A percentile compares a stretch with the other conserved stretches of the same genome.
These are phyloP conservation scores for Oryzias sinensis DNA, from an alignment of 2,797 vertebrate species.

Conservation along the genomic window DNA sequence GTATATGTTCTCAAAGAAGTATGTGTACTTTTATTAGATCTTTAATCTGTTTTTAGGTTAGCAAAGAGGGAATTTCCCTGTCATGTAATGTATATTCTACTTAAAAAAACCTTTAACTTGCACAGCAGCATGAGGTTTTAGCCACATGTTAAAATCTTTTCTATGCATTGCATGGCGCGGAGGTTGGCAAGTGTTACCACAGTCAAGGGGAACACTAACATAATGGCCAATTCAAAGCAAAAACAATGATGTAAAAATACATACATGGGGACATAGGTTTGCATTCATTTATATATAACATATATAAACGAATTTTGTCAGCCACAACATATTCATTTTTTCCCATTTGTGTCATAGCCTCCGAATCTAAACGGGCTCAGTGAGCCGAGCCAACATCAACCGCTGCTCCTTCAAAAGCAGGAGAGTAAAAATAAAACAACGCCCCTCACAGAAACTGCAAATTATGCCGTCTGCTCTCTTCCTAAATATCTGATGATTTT, in stretches of 20 bases:
- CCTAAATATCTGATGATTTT: constrained; percentile 74
- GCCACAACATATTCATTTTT: constrained; percentile 45
- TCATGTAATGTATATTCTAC: constrained; percentile 4
- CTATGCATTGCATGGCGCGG: constrained; percentile 39
- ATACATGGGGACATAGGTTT: constrained; percentile 9
- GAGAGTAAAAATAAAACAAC: constrained; percentile 69
- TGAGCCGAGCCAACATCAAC: constrained; percentile 70
- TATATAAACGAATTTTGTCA: constrained; percentile 23
- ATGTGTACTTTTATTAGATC: constrained; percentile 23
- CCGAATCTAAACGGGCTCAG: constrained; percentile 64
- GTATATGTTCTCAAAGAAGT: constrained; percentile 30
- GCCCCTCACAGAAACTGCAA: constrained; percentile 62
- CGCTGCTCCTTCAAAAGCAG: constrained; percentile 55
- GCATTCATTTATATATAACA: constrained; percentile 2
- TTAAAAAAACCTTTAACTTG: constrained; percentile 25
- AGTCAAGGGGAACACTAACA: constrained; percentile 46
- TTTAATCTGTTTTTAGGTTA: constrained; percentile 20
- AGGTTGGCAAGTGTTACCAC: constrained; percentile 53
- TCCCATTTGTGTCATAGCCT: constrained; percentile 57
- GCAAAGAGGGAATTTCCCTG: constrained; percentile 16
- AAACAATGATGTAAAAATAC: constrained; percentile 51
- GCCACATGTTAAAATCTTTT: constrained; percentile 51
- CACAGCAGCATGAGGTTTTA: constrained; percentile 17
- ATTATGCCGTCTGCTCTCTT: constrained; percentile 66
- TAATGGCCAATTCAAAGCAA: constrained; percentile 35